phyloP scores from a whole-genome alignment of 1,140 invertebrate genomes.

The Lineus longissimus region DNA sequence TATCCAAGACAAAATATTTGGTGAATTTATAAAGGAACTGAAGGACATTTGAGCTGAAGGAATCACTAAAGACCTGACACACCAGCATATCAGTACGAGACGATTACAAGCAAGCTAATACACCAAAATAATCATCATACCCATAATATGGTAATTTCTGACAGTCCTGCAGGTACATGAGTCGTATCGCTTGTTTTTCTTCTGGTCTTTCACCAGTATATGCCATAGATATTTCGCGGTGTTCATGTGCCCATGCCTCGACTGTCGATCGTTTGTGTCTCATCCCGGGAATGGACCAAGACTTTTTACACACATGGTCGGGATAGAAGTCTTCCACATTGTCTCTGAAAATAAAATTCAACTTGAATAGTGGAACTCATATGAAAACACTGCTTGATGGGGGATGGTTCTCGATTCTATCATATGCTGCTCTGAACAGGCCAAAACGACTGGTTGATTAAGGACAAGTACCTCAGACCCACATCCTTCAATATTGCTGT shows the following conservation, averaged over 20 bases:
- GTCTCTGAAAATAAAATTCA: conserved; percentile 1
- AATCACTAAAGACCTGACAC: too few relatives aligned
- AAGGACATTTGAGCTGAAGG: too few relatives aligned
- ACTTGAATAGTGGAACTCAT: too few relatives aligned
- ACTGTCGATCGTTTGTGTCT: background rate
- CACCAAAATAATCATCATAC: too few relatives aligned
- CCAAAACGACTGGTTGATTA: too few relatives aligned
- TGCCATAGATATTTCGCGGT: background rate
- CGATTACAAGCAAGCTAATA: too few relatives aligned
- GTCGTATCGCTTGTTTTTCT: background rate
- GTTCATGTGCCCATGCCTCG: background rate
- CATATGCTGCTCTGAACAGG: too few relatives aligned
- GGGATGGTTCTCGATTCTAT: too few relatives aligned
- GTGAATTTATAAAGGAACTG: background rate
- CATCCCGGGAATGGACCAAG: background rate
- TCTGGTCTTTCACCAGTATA: background rate
- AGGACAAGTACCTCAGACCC: too few relatives aligned
- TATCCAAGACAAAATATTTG: background rate
- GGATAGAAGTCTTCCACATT: conserved; percentile 3
- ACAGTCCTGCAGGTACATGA: background rate
- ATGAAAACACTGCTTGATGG: too few relatives aligned
- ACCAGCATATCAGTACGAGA: too few relatives aligned
- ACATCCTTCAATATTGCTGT: too few relatives aligned
- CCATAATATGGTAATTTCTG: background rate
- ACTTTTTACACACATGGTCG: background rate